A percentile compares a stretch with the other conserved stretches of the same genome.
phyloP scores from a whole-genome alignment of 2,797 vertebrate genomes.

The Sebastiscus tertius region DNA sequence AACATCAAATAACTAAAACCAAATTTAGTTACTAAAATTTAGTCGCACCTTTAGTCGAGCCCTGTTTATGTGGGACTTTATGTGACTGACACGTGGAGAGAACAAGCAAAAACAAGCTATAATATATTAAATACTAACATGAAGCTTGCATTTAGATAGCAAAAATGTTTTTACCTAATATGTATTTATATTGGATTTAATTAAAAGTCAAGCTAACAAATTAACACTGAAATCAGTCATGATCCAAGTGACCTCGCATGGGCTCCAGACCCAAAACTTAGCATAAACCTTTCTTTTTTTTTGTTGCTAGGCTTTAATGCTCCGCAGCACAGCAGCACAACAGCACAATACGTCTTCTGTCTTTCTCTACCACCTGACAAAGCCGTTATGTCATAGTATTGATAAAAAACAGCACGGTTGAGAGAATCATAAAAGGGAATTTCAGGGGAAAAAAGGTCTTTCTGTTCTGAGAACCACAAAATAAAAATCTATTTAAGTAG shows the following conservation, averaged over 20 bases:
- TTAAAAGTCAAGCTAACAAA: neutral
- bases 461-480: neutral
- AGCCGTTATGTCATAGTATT: neutral
- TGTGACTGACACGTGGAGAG: too few relatives aligned
- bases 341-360: neutral
- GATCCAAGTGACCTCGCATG: neutral
- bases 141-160: neutral
- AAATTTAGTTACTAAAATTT: too few relatives aligned
- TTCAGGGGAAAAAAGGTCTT: neutral
- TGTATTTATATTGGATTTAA: neutral
- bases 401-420: neutral
- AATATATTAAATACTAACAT: neutral
- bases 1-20: too few relatives aligned
- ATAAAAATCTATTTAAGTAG: neutral
- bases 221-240: neutral
- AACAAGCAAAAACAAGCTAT: neutral
- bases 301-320: neutral
- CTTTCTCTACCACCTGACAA: neutral
- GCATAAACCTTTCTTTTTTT: neutral
- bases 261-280: neutral
- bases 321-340: too few relatives aligned
- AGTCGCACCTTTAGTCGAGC: too few relatives aligned
- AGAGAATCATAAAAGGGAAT: neutral
- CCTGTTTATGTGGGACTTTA: neutral
- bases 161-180: neutral